These are phyloP conservation scores for Darevskia mixta DNA, from an alignment of 2,797 vertebrate species.

Conservation along the genomic window DNA sequence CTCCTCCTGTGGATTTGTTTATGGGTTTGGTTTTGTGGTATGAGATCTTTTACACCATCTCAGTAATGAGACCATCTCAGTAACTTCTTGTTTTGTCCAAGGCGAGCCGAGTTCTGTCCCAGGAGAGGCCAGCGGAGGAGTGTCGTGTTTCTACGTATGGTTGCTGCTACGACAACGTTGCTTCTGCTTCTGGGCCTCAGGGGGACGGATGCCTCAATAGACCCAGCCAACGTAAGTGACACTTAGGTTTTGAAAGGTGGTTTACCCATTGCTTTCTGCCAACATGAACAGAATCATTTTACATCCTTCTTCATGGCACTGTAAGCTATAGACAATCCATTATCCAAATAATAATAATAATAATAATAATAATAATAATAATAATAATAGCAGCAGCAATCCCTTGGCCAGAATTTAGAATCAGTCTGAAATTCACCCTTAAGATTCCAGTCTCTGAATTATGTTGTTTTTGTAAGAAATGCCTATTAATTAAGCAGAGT, in stretches of 20 bases:
- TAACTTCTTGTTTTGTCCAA: conserved; percentile 65
- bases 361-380: too few species aligned
- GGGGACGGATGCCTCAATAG: conserved; percentile 88
- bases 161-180: conserved; percentile 90
- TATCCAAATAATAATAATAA: too few species aligned
- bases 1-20: background rate
- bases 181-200: conserved; percentile 84
- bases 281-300: background rate
- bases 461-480: background rate
- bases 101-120: conserved; percentile 64
- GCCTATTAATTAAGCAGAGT: background rate
- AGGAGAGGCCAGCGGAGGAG: conserved; percentile 74
- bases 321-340: background rate
- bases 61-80: background rate
- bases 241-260: conserved; percentile 41
- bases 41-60: background rate
- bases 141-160: conserved; percentile 87
- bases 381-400: too few species aligned
- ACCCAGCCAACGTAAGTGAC: conserved; percentile 84
- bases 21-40: conserved; percentile 37
- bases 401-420: background rate
- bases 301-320: background rate
- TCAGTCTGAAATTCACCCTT: background rate
- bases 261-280: background rate
- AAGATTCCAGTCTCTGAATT: background rate